A percentile compares a stretch with the other conserved stretches of the same genome.
These are phyloP conservation scores for Myrmecophaga tridactyla DNA, from an alignment of 2,113 vertebrate species.

Conservation along the genomic window DNA sequence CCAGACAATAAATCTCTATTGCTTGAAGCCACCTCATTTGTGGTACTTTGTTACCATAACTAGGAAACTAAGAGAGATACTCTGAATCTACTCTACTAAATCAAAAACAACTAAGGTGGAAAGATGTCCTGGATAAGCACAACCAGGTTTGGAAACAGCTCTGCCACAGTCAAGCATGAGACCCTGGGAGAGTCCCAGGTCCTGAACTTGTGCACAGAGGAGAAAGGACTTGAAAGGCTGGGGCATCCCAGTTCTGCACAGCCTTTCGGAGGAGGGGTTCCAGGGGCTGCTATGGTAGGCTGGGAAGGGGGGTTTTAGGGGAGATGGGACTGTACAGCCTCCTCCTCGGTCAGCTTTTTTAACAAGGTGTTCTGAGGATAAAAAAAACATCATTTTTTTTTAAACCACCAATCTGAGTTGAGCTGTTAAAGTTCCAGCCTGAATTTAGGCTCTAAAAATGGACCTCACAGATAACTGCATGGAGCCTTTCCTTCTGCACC, in stretches of 20 bases:
- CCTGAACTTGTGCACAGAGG: neutral
- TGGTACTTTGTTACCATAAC: no score
- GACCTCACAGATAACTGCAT: neutral
- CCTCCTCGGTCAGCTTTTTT: neutral
- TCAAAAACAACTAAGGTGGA: neutral
- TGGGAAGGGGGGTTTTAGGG: neutral
- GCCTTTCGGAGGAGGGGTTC: neutral
- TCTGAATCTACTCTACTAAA: neutral
- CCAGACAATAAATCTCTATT: no score
- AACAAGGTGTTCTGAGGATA: no score
- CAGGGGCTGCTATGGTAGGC: neutral
- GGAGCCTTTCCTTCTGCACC: neutral
- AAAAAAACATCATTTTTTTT: neutral
- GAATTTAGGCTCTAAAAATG: neutral
- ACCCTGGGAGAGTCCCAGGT: neutral
- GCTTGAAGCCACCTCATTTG: no score
- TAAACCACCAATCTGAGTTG: neutral
- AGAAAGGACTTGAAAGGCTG: neutral
- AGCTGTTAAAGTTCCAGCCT: neutral
- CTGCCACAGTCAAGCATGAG: neutral
- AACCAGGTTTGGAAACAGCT: neutral
- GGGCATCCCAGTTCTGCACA: neutral
- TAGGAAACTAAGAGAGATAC: no score
- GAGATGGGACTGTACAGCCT: neutral
- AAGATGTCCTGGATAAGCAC: neutral